Base-by-base conservation (phyloP, 2,113 vertebrate species). In the Otis tarda region DNA sequence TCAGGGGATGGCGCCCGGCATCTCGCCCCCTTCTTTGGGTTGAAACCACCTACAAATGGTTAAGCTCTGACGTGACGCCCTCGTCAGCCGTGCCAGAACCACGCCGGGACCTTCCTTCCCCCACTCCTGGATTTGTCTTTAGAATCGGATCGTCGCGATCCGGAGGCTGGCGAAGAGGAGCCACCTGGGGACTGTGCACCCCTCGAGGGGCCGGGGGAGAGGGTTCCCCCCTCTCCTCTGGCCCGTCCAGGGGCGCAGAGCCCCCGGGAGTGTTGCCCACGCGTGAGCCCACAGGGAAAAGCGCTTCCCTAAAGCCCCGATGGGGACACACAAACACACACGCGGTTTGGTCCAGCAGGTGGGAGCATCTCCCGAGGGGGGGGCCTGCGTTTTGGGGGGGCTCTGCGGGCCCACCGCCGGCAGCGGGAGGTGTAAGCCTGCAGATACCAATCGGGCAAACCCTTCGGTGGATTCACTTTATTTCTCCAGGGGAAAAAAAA, bases 61-160 rank as follows among this genome's bases (percentile, higher is more conserved):
- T 96, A 94, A 95, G 75, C 95, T 96, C 93, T 95, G 96, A 95
- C 73, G 45, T 94, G 95, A 84, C 41, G 25, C 28, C 53, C 79
- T 75, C 90, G 91, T 95, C 95, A 90, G 93, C 80, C 80, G 6
- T 59, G 88, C 65, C 41, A 37, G 74, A 41, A 35, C 75, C 69
- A 77, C 86, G 28, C 50, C 21, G 22, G 67, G 63, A 61, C 39
- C 73, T 68, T 93, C 52, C 41, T 41, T 41, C 41, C 41, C 22
- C 15, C 14, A 20, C 76, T 91, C 77, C 86, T 76, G 81, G 53
- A 33, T 50, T 75, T 87, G 23, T 2, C 20, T 2, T 68, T 55
- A 61, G 70, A 86, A 55, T 73, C 43, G 70, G 64, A 45, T 49
- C 14, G 3, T 45, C 4, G 14, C 6, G 6, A 35, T 85, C 22